These are phyloP conservation scores for Aricia agestis DNA, from an alignment of 1,140 invertebrate species.

Conservation along the genomic window DNA sequence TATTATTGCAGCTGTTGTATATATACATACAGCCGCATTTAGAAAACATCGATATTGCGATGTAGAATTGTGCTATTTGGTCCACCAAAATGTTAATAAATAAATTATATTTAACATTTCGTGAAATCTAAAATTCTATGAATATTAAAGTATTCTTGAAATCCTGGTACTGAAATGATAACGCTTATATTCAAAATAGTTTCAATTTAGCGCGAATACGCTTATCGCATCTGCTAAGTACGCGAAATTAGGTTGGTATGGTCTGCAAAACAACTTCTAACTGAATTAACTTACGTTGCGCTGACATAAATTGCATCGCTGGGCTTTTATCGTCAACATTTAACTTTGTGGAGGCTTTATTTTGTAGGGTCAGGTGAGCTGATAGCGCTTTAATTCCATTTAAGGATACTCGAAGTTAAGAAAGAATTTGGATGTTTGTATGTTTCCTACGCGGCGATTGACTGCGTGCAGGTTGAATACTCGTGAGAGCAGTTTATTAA, in stretches of 20 bases:
- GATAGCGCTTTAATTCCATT: slow-evolving; percentile 12
- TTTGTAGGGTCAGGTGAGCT: slow-evolving; percentile 17
- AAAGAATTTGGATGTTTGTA: no score
- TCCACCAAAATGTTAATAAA: no score
- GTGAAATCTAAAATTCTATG: no score
- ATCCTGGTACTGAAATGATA: neutral
- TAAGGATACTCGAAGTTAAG: neutral
- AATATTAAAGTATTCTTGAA: no score
- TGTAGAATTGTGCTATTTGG: no score
- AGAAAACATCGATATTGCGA: no score
- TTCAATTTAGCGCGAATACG: slow-evolving; percentile 18
- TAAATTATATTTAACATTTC: no score
- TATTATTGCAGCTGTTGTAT: no score
- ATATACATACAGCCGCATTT: no score
- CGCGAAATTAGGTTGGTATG: slow-evolving; percentile 27
- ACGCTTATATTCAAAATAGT: slow-evolving; percentile 1
- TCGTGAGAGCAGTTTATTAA: no score
- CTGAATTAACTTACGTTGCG: slow-evolving; percentile 26
- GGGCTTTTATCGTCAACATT: slow-evolving; percentile 25
- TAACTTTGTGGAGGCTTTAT: slow-evolving; percentile 21
- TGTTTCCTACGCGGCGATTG: no score
- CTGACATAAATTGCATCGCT: slow-evolving; percentile 24
- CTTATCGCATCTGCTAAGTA: slow-evolving; percentile 23
- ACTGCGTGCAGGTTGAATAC: no score
- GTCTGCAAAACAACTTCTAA: slow-evolving; percentile 24